Evolutionary conservation across 2,113 vertebrate genomes (phyloP).

Genomic region (Muntiacus reevesi): DNA sequence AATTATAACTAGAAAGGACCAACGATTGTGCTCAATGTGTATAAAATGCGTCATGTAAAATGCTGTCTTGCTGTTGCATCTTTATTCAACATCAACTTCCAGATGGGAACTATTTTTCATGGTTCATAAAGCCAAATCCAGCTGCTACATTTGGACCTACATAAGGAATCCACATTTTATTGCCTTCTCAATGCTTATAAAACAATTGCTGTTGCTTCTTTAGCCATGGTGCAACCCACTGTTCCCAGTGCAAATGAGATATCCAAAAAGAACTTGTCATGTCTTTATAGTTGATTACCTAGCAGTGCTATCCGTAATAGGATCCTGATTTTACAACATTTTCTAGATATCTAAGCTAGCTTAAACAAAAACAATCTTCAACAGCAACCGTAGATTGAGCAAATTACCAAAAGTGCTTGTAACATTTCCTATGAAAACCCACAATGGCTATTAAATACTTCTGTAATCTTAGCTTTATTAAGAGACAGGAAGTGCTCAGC

Average conservation of each 20-base stretch:
- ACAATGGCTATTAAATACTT: constrained; percentile 84
- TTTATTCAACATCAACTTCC: constrained; percentile 88
- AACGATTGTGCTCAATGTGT: constrained; percentile 70
- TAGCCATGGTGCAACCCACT: constrained; percentile 74
- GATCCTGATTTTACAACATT: constrained; percentile 77
- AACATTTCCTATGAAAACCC: constrained; percentile 82
- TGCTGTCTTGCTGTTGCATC: constrained; percentile 85
- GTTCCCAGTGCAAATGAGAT: constrained; percentile 75
- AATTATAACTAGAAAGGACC: constrained; percentile 48
- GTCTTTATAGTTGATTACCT: constrained; percentile 77
- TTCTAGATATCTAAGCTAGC: constrained; percentile 77
- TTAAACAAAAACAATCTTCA: constrained; percentile 75
- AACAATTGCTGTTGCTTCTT: constrained; percentile 86
- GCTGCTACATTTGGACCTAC: constrained; percentile 88
- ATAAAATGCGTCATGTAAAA: constrained; percentile 82
- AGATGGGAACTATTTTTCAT: constrained; percentile 91
- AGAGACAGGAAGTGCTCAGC: constrained; percentile 81
- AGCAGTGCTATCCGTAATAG: constrained; percentile 67
- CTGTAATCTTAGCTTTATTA: constrained; percentile 82
- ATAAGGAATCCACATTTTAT: constrained; percentile 88
- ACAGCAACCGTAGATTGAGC: constrained; percentile 70
- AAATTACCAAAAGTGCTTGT: constrained; percentile 79
- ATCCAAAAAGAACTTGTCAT: constrained; percentile 74
- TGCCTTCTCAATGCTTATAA: constrained; percentile 82
- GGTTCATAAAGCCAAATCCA: constrained; percentile 90